Percentiles rank a stretch among this genome's conserved stretches.
phyloP scores from a whole-genome alignment of 1,140 invertebrate genomes.

The Anastatus disparis region DNA sequence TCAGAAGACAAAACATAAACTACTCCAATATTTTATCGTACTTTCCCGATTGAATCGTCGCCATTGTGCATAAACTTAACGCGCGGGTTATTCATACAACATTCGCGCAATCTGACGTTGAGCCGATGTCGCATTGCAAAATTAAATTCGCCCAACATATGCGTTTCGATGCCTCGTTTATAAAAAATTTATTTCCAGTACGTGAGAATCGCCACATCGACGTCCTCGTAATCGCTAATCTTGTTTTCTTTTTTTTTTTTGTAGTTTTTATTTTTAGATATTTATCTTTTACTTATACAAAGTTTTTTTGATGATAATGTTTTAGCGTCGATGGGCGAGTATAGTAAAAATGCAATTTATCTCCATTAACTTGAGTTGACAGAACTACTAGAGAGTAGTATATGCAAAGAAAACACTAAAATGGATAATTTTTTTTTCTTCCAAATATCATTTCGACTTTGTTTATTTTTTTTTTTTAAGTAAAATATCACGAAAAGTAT shows the following conservation, averaged over 20 bases:
- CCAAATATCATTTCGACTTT: neutral
- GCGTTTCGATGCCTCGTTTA: neutral
- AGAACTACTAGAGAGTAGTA: conserved; percentile 15
- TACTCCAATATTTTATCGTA: neutral
- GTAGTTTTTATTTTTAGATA: too few species aligned
- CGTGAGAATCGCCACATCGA: neutral
- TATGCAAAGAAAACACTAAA: conserved; percentile 4
- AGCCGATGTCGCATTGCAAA: conserved; percentile 12
- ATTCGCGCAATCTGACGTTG: neutral
- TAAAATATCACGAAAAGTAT: conserved; percentile 27
- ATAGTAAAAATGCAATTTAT: conserved; percentile 32
- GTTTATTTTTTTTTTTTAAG: conserved; percentile 14
- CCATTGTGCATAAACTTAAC: conserved; percentile 10
- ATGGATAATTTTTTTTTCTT: neutral
- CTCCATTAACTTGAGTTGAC: neutral
- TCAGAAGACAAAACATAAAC: neutral
- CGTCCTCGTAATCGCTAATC: neutral
- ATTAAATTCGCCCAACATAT: neutral
- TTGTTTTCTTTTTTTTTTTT: neutral
- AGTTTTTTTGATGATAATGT: neutral
- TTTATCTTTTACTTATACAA: neutral
- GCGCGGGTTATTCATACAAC: neutral
- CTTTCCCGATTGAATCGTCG: conserved; percentile 1
- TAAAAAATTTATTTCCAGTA: conserved; percentile 19
- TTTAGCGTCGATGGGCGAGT: conserved; percentile 1